phyloP scores from a whole-genome alignment of 1,140 invertebrate species.

The Dendrolimus kikuchii region DNA sequence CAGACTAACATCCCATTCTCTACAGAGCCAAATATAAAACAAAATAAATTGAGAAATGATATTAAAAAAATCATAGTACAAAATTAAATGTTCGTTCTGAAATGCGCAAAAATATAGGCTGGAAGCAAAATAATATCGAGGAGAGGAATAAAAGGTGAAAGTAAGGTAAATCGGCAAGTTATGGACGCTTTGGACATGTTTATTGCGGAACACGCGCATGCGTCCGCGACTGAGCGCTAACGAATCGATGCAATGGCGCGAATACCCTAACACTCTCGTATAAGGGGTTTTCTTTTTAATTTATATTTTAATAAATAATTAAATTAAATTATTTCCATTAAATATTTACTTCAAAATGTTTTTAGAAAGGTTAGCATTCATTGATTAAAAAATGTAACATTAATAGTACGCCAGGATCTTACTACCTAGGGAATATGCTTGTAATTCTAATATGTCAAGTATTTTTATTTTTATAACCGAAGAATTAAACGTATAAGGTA shows the following conservation, averaged over 20 bases:
- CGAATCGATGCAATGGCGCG: constrained; percentile 48
- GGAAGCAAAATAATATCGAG: constrained; percentile 11
- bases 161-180: constrained; percentile 34
- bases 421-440: too few relatives aligned
- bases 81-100: constrained; percentile 2
- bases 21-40: too few relatives aligned
- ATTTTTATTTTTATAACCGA: too few relatives aligned
- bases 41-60: not conserved
- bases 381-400: not conserved
- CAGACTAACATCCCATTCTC: too few relatives aligned
- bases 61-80: constrained; percentile 14
- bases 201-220: constrained; percentile 43
- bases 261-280: constrained; percentile 12
- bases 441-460: too few relatives aligned
- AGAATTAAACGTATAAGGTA: too few relatives aligned
- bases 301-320: not conserved
- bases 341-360: constrained; percentile 6
- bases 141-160: constrained; percentile 20
- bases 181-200: constrained; percentile 39
- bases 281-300: constrained; percentile 2
- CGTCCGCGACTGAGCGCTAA: constrained; percentile 35
- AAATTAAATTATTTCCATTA: not conserved
- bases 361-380: not conserved
- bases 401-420: too few relatives aligned
- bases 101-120: constrained; percentile 15